phyloP scores from a whole-genome alignment of 2,888 invertebrate genomes.

The Tethea ocularis region DNA sequence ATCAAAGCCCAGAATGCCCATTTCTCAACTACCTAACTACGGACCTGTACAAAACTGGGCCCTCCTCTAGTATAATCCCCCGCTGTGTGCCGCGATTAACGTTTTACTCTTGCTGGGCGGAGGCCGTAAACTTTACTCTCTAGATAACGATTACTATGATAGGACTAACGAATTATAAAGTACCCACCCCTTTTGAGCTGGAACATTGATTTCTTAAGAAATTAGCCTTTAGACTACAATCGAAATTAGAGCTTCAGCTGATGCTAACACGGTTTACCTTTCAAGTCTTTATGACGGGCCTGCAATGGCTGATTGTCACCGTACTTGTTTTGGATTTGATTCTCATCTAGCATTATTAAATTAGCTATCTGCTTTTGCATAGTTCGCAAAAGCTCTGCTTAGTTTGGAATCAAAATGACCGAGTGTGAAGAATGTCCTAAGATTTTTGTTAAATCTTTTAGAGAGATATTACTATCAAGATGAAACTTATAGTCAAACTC shows the following conservation, averaged over 20 bases:
- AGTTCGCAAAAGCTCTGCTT: too few species aligned
- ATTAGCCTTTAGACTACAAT: neutral
- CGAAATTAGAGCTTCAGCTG: neutral
- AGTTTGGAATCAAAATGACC: too few species aligned
- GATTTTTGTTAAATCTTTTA: too few species aligned
- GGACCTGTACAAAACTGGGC: slow-evolving; percentile 23
- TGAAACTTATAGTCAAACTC: too few species aligned
- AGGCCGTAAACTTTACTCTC: slow-evolving; percentile 50
- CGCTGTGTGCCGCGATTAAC: slow-evolving; percentile 49
- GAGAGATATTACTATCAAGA: too few species aligned
- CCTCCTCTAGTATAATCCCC: slow-evolving; percentile 37
- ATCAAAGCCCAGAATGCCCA: neutral
- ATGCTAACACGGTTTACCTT: neutral
- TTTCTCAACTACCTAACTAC: slow-evolving; percentile 15
- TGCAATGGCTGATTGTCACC: too few species aligned
- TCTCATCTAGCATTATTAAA: too few species aligned
- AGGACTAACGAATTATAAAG: slow-evolving; percentile 49
- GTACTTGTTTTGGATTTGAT: too few species aligned
- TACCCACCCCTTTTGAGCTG: slow-evolving; percentile 12
- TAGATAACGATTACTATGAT: slow-evolving; percentile 56
- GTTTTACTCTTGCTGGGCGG: slow-evolving; percentile 45
- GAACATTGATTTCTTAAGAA: neutral
- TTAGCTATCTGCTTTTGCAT: too few species aligned
- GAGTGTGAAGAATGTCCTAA: too few species aligned
- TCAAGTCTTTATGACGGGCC: neutral